Evolutionary conservation across 2,888 invertebrate species (phyloP).

Genomic region (Drosophila macrothrix): DNA sequence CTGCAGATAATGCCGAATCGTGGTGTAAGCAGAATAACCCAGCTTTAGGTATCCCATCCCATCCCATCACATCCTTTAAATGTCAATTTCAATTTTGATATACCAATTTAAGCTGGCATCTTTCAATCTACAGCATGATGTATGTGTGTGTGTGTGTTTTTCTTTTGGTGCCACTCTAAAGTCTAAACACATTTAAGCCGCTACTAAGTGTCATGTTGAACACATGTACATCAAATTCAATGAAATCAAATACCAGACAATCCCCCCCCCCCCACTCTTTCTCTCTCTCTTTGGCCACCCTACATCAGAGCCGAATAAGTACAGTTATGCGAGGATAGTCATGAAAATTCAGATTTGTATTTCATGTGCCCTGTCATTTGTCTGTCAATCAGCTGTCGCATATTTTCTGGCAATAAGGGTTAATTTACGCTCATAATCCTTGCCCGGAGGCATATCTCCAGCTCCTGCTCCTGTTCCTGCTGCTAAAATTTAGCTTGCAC

Average conservation of each 20-base stretch:
- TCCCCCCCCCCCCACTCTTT: conserved; percentile 11
- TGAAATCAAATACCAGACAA: conserved; percentile 62
- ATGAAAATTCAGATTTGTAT: conserved; percentile 37
- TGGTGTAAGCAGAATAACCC: background rate
- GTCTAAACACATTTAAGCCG: conserved; percentile 71
- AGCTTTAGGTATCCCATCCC: background rate
- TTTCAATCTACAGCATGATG: conserved; percentile 14
- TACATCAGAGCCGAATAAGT: conserved; percentile 11
- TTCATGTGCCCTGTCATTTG: conserved; percentile 76
- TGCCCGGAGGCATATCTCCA: conserved; percentile 36
- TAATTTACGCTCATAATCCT: conserved; percentile 81
- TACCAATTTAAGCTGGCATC: conserved; percentile 28
- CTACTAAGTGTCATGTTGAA: conserved; percentile 75
- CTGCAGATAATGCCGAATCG: background rate
- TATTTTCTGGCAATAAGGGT: conserved; percentile 79
- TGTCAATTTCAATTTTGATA: conserved; percentile 58
- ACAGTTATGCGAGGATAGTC: conserved; percentile 31
- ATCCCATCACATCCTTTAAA: background rate
- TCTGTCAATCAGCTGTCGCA: conserved; percentile 80
- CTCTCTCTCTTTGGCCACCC: conserved; percentile 3
- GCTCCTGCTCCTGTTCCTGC: conserved; percentile 12
- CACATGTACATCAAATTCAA: conserved; percentile 76
- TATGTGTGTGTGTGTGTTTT: conserved; percentile 14
- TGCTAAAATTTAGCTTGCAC: conserved; percentile 56
- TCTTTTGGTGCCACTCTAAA: conserved; percentile 38